Evolutionary conservation across 2,113 vertebrate genomes (phyloP), one percentile per base, ranked within the genome.

Genomic region (Gobius niger): DNA sequence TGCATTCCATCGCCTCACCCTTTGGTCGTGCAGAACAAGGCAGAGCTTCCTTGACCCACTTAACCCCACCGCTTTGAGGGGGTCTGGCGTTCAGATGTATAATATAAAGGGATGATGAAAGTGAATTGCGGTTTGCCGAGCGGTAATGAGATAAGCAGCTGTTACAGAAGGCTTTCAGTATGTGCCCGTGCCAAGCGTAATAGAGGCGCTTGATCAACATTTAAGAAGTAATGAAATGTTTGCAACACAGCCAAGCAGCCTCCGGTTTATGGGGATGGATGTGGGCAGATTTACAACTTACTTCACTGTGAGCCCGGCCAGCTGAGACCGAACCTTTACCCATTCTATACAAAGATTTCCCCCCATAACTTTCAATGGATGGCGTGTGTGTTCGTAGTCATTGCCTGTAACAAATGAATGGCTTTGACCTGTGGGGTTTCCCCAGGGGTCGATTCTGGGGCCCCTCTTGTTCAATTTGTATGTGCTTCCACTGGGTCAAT

Each of bases 51-150:
- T 54, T 8, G 24, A 64, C 49, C 44, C 34, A 2, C n/a, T 79
- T 81, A 84, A 81, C 81, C 34, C 15, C 49, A 9, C 47, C 44
- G 41, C 11, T 68, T 78, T 74, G 67, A 50, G 16, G 1, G 76
- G 64, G 68, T 76, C 6, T 8, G 14, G n/a, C 42, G 24, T 68
- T 73, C 47, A 65, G 34, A 68, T 44, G 41, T 67, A 71, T 51
- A 62, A 70, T 81, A 80, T 70, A 84, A 86, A 77, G 73, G 80
- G 80, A 85, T 87, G 81, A 87, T 77, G 76, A 71, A 79, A 81
- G 68, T 71, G 70, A 85, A 84, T 61, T 61, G 47, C 44, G 68
- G 57, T 65, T 64, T 14, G 46, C 71, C 65, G 64, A 69, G 72
- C 60, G n/a, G 16, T 75, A 81, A 87, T 76, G 42, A 82, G 62